These are phyloP conservation scores for Cladorhizidae sp. DNA, from an alignment of 37 sponge, comb jelly and placozoan species.

Conservation along the genomic window DNA sequence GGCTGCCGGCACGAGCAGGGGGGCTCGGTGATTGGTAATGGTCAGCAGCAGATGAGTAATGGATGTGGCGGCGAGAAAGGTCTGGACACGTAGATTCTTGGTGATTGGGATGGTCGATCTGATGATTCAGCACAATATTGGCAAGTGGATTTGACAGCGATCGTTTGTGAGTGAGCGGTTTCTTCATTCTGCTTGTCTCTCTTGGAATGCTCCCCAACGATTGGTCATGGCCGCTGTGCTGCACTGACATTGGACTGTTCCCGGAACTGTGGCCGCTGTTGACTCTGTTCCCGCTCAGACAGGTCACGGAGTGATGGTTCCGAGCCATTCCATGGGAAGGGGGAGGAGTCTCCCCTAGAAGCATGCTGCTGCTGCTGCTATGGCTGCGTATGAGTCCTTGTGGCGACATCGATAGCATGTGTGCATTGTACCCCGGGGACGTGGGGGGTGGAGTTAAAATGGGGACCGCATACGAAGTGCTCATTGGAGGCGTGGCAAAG, in stretches of 20 bases:
- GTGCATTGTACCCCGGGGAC: neutral
- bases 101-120: neutral
- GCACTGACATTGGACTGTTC: neutral
- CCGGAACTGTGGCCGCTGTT: neutral
- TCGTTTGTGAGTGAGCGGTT: constrained; percentile 25
- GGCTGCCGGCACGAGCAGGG: constrained; percentile 41
- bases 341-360: constrained; percentile 1
- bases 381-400: constrained; percentile 16
- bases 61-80: neutral
- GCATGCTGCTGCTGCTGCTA: constrained; percentile 37
- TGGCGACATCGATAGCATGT: neutral
- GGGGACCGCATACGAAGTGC: neutral
- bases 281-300: constrained; percentile 8
- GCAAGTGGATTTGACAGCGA: constrained; percentile 58
- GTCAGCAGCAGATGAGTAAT: neutral
- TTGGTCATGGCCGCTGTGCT: neutral
- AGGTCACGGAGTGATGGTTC: constrained; percentile 15
- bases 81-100: neutral
- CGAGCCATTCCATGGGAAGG: neutral
- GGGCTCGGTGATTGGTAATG: constrained; percentile 48
- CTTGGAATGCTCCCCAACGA: neutral
- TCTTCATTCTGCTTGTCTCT: neutral
- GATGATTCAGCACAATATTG: constrained; percentile 25
- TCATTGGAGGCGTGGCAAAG: neutral
- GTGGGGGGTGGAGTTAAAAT: constrained; percentile 4